Conservation (phyloP, 2,113 vertebrate genomes). For the Pseudopipra pipra region DNA sequence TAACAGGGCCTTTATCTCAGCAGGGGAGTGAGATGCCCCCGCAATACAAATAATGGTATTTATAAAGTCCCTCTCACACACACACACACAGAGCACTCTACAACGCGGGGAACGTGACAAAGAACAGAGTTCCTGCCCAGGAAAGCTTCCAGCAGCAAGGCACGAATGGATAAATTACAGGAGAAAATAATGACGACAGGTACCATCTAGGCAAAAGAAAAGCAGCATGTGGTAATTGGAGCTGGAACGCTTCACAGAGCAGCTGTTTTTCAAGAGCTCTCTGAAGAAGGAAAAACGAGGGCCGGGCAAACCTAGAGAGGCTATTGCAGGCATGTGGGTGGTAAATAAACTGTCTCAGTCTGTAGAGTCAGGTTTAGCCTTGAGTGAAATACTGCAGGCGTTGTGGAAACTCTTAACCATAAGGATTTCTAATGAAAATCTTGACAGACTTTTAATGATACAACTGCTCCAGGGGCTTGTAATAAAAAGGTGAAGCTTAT, state of each 20-base stretch:
- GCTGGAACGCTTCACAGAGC: constrained; percentile 15
- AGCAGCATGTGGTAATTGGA: constrained; percentile 38
- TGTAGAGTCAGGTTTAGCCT: constrained; percentile 24
- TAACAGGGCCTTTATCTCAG: constrained; percentile 14
- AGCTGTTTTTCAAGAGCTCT: constrained; percentile 55
- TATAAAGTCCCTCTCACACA: not conserved
- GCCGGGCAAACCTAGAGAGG: constrained; percentile 16
- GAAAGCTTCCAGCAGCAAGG: constrained; percentile 37
- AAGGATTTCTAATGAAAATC: constrained; percentile 61
- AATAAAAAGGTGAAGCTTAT: constrained; percentile 51
- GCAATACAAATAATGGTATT: constrained; percentile 16
- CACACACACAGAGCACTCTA: not conserved
- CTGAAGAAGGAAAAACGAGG: not conserved
- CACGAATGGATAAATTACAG: constrained; percentile 28
- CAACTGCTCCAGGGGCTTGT: not conserved
- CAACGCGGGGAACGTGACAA: not conserved
- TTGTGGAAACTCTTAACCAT: constrained; percentile 40
- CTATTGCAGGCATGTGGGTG: constrained; percentile 42
- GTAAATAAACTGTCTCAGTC: constrained; percentile 62
- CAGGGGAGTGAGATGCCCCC: not conserved
- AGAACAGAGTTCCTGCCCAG: constrained; percentile 37
- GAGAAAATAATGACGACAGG: constrained; percentile 28
- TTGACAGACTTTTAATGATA: constrained; percentile 62
- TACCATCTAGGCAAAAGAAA: constrained; percentile 18
- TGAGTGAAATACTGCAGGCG: constrained; percentile 38